phyloP scores from a whole-genome alignment of 2,888 invertebrate genomes.

The Tillus elongatus region DNA sequence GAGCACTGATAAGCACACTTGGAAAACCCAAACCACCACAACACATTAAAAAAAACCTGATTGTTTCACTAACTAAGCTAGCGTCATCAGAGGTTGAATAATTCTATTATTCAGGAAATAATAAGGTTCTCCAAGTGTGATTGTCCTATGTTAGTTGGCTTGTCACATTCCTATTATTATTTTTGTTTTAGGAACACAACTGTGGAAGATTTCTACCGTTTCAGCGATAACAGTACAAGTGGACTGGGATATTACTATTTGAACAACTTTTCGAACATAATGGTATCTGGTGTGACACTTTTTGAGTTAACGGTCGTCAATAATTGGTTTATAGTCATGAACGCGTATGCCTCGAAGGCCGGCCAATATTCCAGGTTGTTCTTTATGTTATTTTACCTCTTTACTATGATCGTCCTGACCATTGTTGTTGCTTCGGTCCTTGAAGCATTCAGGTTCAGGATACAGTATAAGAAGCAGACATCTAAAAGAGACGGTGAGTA shows the following conservation, averaged over 20 bases:
- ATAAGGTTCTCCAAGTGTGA: too few species aligned
- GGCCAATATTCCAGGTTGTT: slow-evolving; percentile 69
- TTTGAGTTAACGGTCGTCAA: slow-evolving; percentile 87
- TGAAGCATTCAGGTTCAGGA: slow-evolving; percentile 80
- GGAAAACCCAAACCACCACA: too few species aligned
- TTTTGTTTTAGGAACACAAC: slow-evolving; percentile 60
- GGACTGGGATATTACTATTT: slow-evolving; percentile 77
- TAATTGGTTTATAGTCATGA: slow-evolving; percentile 91
- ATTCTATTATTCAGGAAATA: too few species aligned
- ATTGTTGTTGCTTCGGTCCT: slow-evolving; percentile 83
- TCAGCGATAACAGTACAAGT: slow-evolving; percentile 56
- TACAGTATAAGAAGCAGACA: slow-evolving; percentile 76
- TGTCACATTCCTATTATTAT: background rate
- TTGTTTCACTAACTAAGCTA: too few species aligned
- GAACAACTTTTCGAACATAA: slow-evolving; percentile 66
- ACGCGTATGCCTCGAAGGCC: slow-evolving; percentile 65
- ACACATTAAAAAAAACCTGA: too few species aligned
- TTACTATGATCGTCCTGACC: slow-evolving; percentile 85
- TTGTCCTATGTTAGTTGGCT: too few species aligned
- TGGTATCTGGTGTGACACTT: slow-evolving; percentile 70
- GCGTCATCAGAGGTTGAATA: too few species aligned
- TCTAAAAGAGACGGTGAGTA: slow-evolving; percentile 61
- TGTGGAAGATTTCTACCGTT: slow-evolving; percentile 74
- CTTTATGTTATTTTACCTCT: slow-evolving; percentile 81
- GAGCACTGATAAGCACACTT: too few species aligned